Evolutionary conservation across 2,797 vertebrate species (phyloP).

Genomic region (Periparus ater): DNA sequence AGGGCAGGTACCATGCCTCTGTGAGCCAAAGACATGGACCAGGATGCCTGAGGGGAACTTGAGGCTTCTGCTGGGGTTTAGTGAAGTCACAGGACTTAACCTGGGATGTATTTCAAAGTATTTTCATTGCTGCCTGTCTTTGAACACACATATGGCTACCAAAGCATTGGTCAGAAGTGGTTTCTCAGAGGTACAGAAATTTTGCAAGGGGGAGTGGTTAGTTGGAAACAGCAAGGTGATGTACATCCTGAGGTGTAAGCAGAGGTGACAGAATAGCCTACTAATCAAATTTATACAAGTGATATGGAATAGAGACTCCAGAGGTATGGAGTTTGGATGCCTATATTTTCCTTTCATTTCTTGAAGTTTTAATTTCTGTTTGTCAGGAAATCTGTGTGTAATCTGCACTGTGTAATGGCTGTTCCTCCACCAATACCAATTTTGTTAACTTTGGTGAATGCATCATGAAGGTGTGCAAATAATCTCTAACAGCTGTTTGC

Average conservation of each 20-base stretch:
- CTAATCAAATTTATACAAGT: background rate
- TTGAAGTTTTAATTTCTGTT: background rate
- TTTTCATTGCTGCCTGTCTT: background rate
- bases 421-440: background rate
- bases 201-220: background rate
- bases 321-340: background rate
- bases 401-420: background rate
- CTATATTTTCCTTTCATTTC: background rate
- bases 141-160: fast-evolving
- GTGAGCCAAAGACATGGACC: background rate
- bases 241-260: background rate
- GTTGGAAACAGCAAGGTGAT: background rate
- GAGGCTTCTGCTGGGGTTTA: background rate
- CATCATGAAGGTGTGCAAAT: background rate
- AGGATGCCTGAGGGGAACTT: background rate
- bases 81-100: background rate
- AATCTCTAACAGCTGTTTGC: background rate
- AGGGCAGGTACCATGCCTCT: background rate
- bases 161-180: background rate
- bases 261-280: background rate
- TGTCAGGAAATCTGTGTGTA: background rate
- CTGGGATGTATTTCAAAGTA: background rate
- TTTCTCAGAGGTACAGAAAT: background rate
- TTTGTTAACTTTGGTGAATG: background rate
- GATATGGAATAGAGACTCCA: background rate